phyloP scores from a whole-genome alignment of 1,140 invertebrate species.

The Nephila pilipes region DNA sequence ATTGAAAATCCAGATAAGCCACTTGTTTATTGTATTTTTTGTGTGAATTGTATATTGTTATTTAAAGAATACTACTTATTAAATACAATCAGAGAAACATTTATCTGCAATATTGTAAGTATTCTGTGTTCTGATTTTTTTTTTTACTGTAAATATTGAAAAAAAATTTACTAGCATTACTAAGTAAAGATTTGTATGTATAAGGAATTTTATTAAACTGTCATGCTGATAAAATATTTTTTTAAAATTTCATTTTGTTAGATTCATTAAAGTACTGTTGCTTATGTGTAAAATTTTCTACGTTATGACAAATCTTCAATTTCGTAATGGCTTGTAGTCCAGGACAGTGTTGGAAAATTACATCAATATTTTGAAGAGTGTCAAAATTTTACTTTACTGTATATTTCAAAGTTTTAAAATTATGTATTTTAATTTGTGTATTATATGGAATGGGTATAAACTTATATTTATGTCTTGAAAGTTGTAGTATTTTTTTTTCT shows the following conservation, averaged over 20 bases:
- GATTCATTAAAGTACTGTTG: background rate
- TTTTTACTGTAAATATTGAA: background rate
- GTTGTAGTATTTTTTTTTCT: background rate
- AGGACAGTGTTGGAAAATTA: background rate
- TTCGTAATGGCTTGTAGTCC: background rate
- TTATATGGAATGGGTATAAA: slow-evolving; percentile 41
- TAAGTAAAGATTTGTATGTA: background rate
- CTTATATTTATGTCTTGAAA: background rate
- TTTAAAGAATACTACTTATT: no score
- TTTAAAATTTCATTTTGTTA: background rate
- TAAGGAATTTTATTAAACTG: background rate
- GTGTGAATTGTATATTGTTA: no score
- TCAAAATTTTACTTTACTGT: background rate
- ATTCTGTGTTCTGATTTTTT: background rate
- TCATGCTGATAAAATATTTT: background rate
- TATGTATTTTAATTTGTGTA: slow-evolving; percentile 46
- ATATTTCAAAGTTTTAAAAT: slow-evolving; percentile 16
- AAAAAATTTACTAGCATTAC: background rate
- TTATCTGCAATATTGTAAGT: background rate
- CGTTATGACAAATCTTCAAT: background rate
- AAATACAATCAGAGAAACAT: no score
- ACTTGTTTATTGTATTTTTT: no score
- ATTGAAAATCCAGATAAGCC: no score
- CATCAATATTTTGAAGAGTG: background rate
- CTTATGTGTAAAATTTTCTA: background rate